Conservation (phyloP, 1,140 invertebrate species). For the Pemphigus obesinymphae region DNA sequence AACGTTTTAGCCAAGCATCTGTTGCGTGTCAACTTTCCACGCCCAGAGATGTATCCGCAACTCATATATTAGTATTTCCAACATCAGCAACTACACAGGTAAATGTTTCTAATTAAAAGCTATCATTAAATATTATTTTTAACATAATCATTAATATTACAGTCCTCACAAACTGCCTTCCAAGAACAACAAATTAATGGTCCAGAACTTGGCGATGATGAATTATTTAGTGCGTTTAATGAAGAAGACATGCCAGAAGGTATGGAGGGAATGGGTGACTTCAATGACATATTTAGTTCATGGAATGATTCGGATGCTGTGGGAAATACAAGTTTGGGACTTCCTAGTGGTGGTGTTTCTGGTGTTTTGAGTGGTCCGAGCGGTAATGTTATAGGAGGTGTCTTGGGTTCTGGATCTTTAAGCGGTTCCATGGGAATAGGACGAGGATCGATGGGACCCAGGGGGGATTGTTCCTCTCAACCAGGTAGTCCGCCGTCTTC, state of each 20-base stretch:
- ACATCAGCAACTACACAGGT: slow-evolving; percentile 94
- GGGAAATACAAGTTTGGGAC: slow-evolving; percentile 54
- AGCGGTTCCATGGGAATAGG: slow-evolving; percentile 24
- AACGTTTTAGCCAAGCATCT: slow-evolving; percentile 78
- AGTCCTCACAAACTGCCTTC: slow-evolving; percentile 82
- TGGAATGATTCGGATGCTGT: slow-evolving; percentile 62
- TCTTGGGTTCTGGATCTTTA: slow-evolving; percentile 17
- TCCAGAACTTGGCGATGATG: slow-evolving; percentile 70
- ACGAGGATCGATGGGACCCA: slow-evolving; percentile 53
- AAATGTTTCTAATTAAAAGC: slow-evolving; percentile 40
- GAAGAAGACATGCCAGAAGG: slow-evolving; percentile 69
- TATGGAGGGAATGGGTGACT: slow-evolving; percentile 59
- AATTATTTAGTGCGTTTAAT: slow-evolving; percentile 63
- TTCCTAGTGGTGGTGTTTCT: slow-evolving; percentile 12
- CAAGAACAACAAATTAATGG: slow-evolving; percentile 73
- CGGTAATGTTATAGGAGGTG: slow-evolving; percentile 11
- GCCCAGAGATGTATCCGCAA: slow-evolving; percentile 90
- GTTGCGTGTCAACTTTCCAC: slow-evolving; percentile 81
- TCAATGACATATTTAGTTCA: slow-evolving; percentile 64
- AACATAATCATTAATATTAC: slow-evolving; percentile 45
- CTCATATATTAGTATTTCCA: slow-evolving; percentile 97
- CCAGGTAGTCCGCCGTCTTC: slow-evolving; percentile 60
- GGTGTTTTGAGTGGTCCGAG: slow-evolving; percentile 7
- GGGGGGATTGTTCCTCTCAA: slow-evolving; percentile 51
- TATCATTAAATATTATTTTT: not conserved